Conservation (phyloP, 2,113 vertebrate species). For the Tenrec ecaudatus region DNA sequence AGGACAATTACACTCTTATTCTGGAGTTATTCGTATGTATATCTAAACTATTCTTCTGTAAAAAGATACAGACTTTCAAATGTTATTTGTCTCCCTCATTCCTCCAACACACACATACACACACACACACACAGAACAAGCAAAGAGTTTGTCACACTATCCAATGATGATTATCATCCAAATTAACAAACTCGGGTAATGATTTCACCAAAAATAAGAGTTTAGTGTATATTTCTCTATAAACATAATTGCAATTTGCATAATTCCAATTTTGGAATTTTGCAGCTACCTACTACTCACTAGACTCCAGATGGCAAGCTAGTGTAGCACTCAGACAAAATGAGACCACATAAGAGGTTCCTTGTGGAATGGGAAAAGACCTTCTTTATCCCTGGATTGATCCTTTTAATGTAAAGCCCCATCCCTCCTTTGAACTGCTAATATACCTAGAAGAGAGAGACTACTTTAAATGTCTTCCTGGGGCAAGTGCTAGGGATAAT, state of each 20-base stretch:
- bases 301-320: background rate
- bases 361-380: too few relatives aligned
- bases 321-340: too few relatives aligned
- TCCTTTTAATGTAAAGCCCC: background rate
- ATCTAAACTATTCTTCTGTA: background rate
- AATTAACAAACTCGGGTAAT: background rate
- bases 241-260: background rate
- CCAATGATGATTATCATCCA: too few relatives aligned
- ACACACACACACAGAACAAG: too few relatives aligned
- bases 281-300: too few relatives aligned
- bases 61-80: background rate
- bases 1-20: too few relatives aligned
- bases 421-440: background rate
- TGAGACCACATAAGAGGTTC: background rate
- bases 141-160: accelerated
- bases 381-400: background rate
- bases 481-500: background rate
- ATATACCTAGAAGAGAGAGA: background rate
- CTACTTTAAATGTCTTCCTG: background rate
- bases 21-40: background rate
- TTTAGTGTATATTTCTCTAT: background rate
- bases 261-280: too few relatives aligned
- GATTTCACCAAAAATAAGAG: background rate
- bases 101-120: too few relatives aligned
- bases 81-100: too few relatives aligned